A percentile compares a stretch with the other conserved stretches of the same genome.
Conservation (phyloP, 2,797 vertebrate species). For the Spinus olivaceus region DNA sequence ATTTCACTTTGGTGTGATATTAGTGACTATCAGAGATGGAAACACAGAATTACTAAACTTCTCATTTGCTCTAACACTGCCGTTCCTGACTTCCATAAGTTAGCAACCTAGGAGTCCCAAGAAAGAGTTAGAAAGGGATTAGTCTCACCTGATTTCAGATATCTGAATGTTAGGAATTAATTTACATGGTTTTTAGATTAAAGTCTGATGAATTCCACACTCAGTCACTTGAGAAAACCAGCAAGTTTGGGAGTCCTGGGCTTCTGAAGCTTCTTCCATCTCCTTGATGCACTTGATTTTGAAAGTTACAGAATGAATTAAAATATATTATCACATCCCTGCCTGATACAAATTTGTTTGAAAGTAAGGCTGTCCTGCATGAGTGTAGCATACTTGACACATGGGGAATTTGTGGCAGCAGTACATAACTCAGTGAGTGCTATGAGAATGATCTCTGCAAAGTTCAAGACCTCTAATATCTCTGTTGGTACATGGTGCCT, state of each 20-base stretch:
- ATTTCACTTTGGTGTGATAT: background rate
- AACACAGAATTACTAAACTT: background rate
- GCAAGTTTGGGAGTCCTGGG: background rate
- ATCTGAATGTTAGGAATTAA: background rate
- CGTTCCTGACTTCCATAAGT: background rate
- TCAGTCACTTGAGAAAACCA: background rate
- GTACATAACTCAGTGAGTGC: background rate
- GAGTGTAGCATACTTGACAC: background rate
- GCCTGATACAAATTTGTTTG: background rate
- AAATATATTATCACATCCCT: background rate
- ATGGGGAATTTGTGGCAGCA: background rate
- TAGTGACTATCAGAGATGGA: background rate
- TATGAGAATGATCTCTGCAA: background rate
- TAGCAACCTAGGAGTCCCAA: background rate
- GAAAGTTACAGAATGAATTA: background rate
- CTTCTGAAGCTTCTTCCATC: background rate
- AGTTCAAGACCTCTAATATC: constrained; percentile 23
- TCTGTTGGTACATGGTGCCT: background rate
- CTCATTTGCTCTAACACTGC: background rate
- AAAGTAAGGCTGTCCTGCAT: background rate
- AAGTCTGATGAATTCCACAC: background rate
- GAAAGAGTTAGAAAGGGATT: background rate
- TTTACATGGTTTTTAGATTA: background rate
- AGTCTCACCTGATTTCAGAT: background rate
- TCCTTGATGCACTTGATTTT: background rate